Evolutionary conservation across 2,797 vertebrate genomes (phyloP).

Genomic region (Apogon talboti): DNA sequence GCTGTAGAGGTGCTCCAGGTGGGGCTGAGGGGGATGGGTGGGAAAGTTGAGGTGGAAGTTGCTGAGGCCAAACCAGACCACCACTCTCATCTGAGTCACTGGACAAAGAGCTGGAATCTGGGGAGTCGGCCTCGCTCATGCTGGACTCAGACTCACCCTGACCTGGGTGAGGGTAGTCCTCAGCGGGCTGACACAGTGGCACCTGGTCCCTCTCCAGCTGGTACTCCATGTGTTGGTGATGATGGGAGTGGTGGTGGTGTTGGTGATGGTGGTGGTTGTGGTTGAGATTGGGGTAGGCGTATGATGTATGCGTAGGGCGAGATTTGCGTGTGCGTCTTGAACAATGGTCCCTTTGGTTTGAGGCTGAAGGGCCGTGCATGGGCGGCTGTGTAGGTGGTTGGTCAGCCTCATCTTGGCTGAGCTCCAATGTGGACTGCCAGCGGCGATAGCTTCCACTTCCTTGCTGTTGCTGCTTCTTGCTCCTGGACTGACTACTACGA

Average conservation of each 20-base stretch:
- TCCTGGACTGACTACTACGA: constrained; percentile 65
- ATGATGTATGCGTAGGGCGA: constrained; percentile 54
- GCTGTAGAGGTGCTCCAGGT: constrained; percentile 74
- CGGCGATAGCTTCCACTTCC: constrained; percentile 64
- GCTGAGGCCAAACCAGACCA: constrained; percentile 90
- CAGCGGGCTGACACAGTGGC: constrained; percentile 58
- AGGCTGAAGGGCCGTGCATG: constrained; percentile 20
- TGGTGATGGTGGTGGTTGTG: constrained; percentile 37
- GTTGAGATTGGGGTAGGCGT: constrained; percentile 53
- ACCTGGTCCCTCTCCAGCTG: constrained; percentile 68
- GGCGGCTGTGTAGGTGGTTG: constrained; percentile 44
- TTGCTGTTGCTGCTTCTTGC: constrained; percentile 68
- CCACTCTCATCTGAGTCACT: constrained; percentile 90
- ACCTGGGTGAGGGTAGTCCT: constrained; percentile 57
- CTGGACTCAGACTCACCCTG: constrained; percentile 87
- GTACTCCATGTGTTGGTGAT: constrained; percentile 67
- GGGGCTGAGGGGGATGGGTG: constrained; percentile 68
- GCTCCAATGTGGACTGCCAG: constrained; percentile 87
- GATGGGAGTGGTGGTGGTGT: constrained; percentile 44
- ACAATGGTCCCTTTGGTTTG: constrained; percentile 55
- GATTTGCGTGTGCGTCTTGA: constrained; percentile 64
- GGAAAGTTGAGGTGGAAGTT: constrained; percentile 85
- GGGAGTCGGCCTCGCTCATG: constrained; percentile 86
- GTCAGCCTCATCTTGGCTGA: constrained; percentile 84
- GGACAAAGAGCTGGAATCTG: constrained; percentile 85